A percentile compares a stretch with the other conserved stretches of the same genome.
Evolutionary conservation across 2,797 vertebrate genomes (phyloP).

Genomic region (Pangasius larnaudii): DNA sequence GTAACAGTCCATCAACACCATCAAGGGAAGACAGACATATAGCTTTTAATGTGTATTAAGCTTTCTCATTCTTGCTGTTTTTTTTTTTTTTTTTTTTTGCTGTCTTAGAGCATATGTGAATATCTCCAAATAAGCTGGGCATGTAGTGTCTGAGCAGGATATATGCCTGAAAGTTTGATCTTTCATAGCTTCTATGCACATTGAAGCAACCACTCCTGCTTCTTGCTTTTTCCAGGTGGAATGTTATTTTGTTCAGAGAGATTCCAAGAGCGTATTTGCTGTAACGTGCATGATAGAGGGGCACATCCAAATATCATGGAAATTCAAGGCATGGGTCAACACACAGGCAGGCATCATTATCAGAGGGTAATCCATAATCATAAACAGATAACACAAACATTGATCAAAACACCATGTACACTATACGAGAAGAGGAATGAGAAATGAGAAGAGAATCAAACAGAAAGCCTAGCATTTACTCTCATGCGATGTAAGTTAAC

Average conservation of each 20-base stretch:
- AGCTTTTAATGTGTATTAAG: conserved; percentile 1
- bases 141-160: conserved; percentile 21
- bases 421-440: not conserved
- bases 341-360: not conserved
- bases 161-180: not conserved
- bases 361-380: not conserved
- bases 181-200: conserved; percentile 1
- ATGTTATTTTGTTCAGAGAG: not conserved
- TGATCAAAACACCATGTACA: not conserved
- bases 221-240: conserved; percentile 15
- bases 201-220: conserved; percentile 10
- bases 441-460: not conserved
- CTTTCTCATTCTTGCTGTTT: not conserved
- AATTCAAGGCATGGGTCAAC: not conserved
- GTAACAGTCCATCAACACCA: not conserved
- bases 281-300: not conserved
- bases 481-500: conserved; percentile 25
- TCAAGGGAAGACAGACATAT: not conserved
- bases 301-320: not conserved
- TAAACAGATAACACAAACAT: not conserved
- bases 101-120: conserved; percentile 2
- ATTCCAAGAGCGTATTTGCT: not conserved
- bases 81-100: too few species aligned
- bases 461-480: not conserved
- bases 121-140: not conserved